phyloP scores from a whole-genome alignment of 2,113 vertebrate species.

The Perca fluviatilis region DNA sequence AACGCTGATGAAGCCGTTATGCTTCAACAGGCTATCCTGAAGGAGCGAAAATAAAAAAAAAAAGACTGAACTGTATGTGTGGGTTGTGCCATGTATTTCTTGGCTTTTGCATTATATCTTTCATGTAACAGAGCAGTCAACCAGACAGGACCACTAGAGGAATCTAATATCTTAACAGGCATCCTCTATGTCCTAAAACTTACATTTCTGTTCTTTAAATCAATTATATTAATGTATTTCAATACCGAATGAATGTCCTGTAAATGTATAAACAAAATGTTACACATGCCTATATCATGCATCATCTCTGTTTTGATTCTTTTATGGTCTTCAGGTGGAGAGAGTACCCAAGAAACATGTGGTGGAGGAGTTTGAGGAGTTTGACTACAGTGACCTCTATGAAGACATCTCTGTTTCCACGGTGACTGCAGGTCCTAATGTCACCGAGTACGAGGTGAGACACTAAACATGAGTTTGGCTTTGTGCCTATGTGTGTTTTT shows the following conservation, averaged over 20 bases:
- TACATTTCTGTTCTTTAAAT: not conserved
- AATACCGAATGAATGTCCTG: not conserved
- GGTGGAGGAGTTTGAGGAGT: slow-evolving; percentile 76
- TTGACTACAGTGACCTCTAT: slow-evolving; percentile 80
- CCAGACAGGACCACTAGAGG: not conserved
- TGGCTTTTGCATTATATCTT: not conserved
- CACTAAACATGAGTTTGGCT: not conserved
- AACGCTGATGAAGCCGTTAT: not conserved
- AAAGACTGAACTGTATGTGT: not conserved
- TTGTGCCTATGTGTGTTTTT: not conserved
- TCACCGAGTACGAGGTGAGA: slow-evolving; percentile 85
- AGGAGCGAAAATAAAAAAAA: not conserved
- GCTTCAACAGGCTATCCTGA: not conserved
- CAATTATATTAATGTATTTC: not conserved
- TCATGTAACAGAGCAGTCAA: not conserved
- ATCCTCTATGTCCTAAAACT: not conserved
- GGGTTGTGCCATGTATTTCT: not conserved
- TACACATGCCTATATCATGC: not conserved
- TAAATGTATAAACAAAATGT: not conserved
- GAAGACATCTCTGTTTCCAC: slow-evolving; percentile 77
- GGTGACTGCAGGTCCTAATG: slow-evolving; percentile 69
- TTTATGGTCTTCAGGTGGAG: slow-evolving; percentile 69
- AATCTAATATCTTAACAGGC: not conserved
- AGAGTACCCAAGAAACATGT: slow-evolving; percentile 53
- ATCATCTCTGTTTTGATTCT: not conserved